Percentiles rank a stretch among this genome's conserved stretches.
Evolutionary conservation across 2,888 invertebrate genomes (phyloP).

Genomic region (Dasypolia templi): DNA sequence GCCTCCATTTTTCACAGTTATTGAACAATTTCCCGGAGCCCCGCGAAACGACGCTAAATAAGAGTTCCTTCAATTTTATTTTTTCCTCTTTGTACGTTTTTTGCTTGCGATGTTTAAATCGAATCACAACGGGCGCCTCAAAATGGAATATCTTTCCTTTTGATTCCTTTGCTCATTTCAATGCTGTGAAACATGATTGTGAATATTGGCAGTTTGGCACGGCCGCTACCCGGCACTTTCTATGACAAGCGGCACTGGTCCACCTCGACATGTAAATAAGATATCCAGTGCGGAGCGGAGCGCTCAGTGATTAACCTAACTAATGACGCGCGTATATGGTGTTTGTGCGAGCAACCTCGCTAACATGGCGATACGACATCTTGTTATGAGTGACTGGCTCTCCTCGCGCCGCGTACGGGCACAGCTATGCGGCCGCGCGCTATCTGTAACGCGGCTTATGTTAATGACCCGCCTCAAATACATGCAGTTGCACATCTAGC

Average conservation of each 20-base stretch:
- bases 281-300: slow-evolving; percentile 62
- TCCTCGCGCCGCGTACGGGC: slow-evolving; percentile 61
- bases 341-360: slow-evolving; percentile 64
- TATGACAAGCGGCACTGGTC: slow-evolving; percentile 47
- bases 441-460: slow-evolving; percentile 58
- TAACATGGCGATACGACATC: slow-evolving; percentile 63
- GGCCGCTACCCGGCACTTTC: slow-evolving; percentile 20
- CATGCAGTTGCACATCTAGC: slow-evolving; percentile 32
- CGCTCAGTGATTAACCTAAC: slow-evolving; percentile 69
- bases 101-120: slow-evolving; percentile 18
- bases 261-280: slow-evolving; percentile 71
- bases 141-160: slow-evolving; percentile 20
- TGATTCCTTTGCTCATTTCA: slow-evolving; percentile 14
- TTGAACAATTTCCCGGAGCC: slow-evolving; percentile 80
- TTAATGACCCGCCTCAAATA: slow-evolving; percentile 49
- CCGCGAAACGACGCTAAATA: slow-evolving; percentile 79
- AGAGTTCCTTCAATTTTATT: slow-evolving; percentile 77
- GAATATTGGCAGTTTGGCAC: slow-evolving; percentile 7
- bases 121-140: slow-evolving; percentile 21
- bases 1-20: slow-evolving; percentile 87
- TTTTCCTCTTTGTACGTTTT: slow-evolving; percentile 58
- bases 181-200: slow-evolving; percentile 3
- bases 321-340: slow-evolving; percentile 72
- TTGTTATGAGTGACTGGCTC: slow-evolving; percentile 63
- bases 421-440: slow-evolving; percentile 35